These are phyloP conservation scores for Synanthedon formicaeformis DNA, from an alignment of 2,888 invertebrate species.

Conservation along the genomic window DNA sequence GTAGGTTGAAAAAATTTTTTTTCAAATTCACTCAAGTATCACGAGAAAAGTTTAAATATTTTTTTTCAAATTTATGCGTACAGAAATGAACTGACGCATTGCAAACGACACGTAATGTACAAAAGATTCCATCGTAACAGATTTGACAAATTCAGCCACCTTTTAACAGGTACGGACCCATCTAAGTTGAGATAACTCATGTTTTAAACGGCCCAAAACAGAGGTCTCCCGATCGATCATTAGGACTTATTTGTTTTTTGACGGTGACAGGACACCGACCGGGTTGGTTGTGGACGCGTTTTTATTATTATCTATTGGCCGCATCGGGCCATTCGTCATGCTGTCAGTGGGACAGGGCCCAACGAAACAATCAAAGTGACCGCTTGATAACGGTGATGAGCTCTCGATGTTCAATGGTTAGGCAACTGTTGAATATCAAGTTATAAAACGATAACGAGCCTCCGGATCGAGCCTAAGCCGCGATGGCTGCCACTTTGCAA, in stretches of 20 bases:
- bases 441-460: neutral
- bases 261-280: slow-evolving; percentile 56
- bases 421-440: neutral
- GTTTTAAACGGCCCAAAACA: slow-evolving; percentile 57
- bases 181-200: slow-evolving; percentile 43
- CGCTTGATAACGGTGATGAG: slow-evolving; percentile 47
- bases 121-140: slow-evolving; percentile 21
- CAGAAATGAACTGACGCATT: neutral
- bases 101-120: slow-evolving; percentile 20
- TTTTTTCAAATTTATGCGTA: too few species aligned
- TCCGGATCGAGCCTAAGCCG: neutral
- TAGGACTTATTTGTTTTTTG: slow-evolving; percentile 66
- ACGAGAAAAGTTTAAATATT: too few species aligned
- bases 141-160: slow-evolving; percentile 18
- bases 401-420: neutral
- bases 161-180: slow-evolving; percentile 40
- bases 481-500: too few species aligned
- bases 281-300: slow-evolving; percentile 32
- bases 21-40: too few species aligned
- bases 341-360: slow-evolving; percentile 59
- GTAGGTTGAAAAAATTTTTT: too few species aligned
- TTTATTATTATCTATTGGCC: slow-evolving; percentile 42
- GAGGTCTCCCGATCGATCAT: slow-evolving; percentile 63
- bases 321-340: slow-evolving; percentile 65
- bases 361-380: slow-evolving; percentile 61